A percentile compares a stretch with the other conserved stretches of the same genome.
Evolutionary conservation across 2,888 invertebrate genomes (phyloP).

Genomic region (Aphrophora alni): DNA sequence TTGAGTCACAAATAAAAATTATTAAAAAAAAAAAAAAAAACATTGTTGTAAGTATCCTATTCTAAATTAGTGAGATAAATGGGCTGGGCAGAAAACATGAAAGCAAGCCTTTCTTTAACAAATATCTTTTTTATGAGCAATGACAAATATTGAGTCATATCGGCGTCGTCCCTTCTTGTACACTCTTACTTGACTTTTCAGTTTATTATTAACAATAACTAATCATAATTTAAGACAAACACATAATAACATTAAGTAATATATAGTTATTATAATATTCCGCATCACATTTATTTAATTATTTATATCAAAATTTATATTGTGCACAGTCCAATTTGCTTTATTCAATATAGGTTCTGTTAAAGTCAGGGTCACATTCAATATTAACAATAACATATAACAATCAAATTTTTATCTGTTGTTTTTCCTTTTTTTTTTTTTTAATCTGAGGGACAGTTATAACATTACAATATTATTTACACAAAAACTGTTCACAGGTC

Average conservation of each 20-base stretch:
- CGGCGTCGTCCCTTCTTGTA: not conserved
- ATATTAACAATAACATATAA: slow-evolving; percentile 9
- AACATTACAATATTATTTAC: slow-evolving; percentile 32
- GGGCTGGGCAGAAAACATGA: not conserved
- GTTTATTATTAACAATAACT: slow-evolving; percentile 32
- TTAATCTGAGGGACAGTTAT: slow-evolving; percentile 29
- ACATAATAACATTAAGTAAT: slow-evolving; percentile 38
- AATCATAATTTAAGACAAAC: slow-evolving; percentile 35
- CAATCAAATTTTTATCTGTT: not conserved
- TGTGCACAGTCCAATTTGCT: not conserved
- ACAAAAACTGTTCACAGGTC: not conserved
- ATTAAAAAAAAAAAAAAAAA: too few species aligned
- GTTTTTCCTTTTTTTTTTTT: not conserved
- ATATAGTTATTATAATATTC: slow-evolving; percentile 21
- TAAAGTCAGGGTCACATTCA: not conserved
- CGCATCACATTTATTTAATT: not conserved
- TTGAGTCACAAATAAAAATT: too few species aligned
- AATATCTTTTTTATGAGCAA: slow-evolving; percentile 40
- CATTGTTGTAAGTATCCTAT: too few species aligned
- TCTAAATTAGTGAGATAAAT: not conserved
- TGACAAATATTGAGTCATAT: slow-evolving; percentile 39
- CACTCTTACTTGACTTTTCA: slow-evolving; percentile 27
- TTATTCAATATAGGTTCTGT: not conserved
- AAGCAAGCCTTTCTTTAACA: slow-evolving; percentile 33
- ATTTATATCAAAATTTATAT: slow-evolving; percentile 4